Evolutionary conservation across 2,888 invertebrate species (phyloP), one percentile per base, ranked within the genome.

Genomic region (Drosophila anceps): DNA sequence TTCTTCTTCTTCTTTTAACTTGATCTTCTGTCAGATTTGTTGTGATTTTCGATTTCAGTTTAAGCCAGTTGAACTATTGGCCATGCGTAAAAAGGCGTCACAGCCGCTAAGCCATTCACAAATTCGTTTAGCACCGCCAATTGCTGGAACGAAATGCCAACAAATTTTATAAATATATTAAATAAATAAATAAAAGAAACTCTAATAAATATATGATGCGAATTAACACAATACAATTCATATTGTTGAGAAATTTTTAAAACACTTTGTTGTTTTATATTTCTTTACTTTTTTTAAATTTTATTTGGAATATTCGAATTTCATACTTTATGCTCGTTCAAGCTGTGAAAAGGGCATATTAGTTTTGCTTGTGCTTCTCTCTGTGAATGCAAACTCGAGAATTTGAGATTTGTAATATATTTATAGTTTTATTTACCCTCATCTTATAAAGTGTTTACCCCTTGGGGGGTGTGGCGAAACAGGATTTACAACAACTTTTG

Each of bases 81-180:
- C 10, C 35, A 66, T 48, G 48, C 72, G 51, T 53, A 37, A 7
- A 73, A 43, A 73, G 41, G 58, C 68, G 61, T 73, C 74, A 48
- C 20, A 54, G 13, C 44, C 12, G 46, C 8, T 29, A 44, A 15
- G 48, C 18, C 48, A 50, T 50, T 50, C 48, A 37, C 10, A 68
- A 35, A 37, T 50, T 13, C 50, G 41, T 7, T 57, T 55, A 55
- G n/a, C 46, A 48, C 46, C 15, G n/a, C 8, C 29, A 50, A 53
- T 53, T 51, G 51, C 50, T 51, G 31, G 31, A 20, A 51, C 46
- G 46, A 33, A 33, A 51, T 48, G 27, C 29, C 48, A 29, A 9
- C 10, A 10, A 29, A 15, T 2, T 9, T n/a, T 8, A n/a, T 15
- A 15, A 27, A 8, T 9, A 29, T n/a, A 9, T n/a, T 8, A 29